A percentile compares a stretch with the other conserved stretches of the same genome.
These are phyloP conservation scores for Papilio dardanus DNA, from an alignment of 1,140 invertebrate genomes.

Conservation along the genomic window DNA sequence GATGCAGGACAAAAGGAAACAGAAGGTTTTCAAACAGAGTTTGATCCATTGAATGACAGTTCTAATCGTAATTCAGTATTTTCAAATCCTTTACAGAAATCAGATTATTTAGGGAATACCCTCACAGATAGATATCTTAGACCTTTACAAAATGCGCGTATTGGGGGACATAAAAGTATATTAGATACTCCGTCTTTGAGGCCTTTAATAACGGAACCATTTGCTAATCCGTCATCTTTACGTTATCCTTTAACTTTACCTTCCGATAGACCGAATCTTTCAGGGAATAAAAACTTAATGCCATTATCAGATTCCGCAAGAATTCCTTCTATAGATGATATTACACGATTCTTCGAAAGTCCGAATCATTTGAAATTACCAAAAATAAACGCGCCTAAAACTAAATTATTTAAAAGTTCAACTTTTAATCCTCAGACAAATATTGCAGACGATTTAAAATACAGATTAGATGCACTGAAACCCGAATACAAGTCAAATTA, in stretches of 20 bases:
- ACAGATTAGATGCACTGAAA: slow-evolving; percentile 32
- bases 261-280: neutral
- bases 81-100: slow-evolving; percentile 15
- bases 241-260: neutral
- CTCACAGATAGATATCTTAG: slow-evolving; percentile 18
- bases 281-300: neutral
- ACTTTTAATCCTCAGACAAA: neutral
- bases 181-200: neutral
- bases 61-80: slow-evolving; percentile 27
- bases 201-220: neutral
- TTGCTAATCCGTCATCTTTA: neutral
- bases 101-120: neutral
- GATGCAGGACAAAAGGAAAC: slow-evolving; percentile 23
- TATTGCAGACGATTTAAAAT: neutral
- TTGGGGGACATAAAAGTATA: neutral
- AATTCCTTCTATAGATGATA: neutral
- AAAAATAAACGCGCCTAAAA: neutral
- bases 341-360: neutral
- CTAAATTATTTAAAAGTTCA: neutral
- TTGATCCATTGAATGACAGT: slow-evolving; percentile 29
- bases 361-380: neutral
- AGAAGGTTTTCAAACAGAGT: neutral
- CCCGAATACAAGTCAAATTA: slow-evolving; percentile 43
- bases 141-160: slow-evolving; percentile 16
- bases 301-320: neutral